Base-by-base conservation (phyloP, 2,113 vertebrate species). In the Geococcyx californianus region DNA sequence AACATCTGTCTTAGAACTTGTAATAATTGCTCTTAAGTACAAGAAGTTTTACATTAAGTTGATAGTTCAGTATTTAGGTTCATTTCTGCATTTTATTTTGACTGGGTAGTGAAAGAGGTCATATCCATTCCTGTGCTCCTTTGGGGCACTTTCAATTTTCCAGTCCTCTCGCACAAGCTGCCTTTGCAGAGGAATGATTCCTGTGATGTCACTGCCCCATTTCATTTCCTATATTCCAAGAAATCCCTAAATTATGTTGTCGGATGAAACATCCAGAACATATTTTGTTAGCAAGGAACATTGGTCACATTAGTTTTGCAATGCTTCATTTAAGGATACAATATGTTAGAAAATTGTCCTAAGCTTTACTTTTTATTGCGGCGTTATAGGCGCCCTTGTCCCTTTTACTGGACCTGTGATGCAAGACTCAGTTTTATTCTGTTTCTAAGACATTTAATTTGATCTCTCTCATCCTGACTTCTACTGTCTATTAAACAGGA, bases 261-360 rank as follows among this genome's bases (percentile, higher is more conserved):
- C 83, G 90, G 73, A 83, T 40, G 54, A 84, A 83, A 90, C 91
- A 74, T 56, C 13, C 29, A 67, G 64, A 90, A 80, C 25, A 29
- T 63, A 72, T 78, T 93, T 91, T 75, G 36, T 92, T 88, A 78
- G 52, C 51, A 70, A 17, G 64, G 78, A 95, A 78, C 79, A 72
- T 29, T 77, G 75, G 54, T 58, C 54, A 45, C 81, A 93, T 91
- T 83, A 87, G 87, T 80, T 85, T 93, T 0, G 9, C 72, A 74
- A 80, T 0, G 26, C 78, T 66, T 89, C 87, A 82, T 94, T 93
- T 79, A 67, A 95, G 38, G 21, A 86, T 85, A 42, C 64, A 78
- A n/a, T 84, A 79, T 70, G 67, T 88, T 82, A 80, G 92, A 88
- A 94, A 94, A 96, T 87, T 88, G 76, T 94, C 72, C 68, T 86